Base-by-base conservation (phyloP, 2,888 invertebrate genomes). In the Diplazon laetatorius region DNA sequence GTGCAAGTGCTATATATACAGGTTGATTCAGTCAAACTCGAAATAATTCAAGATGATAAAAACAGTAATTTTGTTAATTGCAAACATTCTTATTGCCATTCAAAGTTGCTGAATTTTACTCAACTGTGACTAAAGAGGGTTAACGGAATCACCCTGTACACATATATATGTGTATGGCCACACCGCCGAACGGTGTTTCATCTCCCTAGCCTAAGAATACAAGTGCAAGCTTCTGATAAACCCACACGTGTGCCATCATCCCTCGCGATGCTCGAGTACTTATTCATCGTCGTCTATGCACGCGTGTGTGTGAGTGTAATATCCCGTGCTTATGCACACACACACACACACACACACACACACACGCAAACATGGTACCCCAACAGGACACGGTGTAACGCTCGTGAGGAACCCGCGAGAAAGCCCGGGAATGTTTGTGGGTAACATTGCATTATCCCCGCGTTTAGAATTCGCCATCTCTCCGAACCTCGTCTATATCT, bases 401-500 rank as follows among this genome's bases (percentile, higher is more conserved):
- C 20, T 42, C 18, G 35, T 55, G 48, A 69, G 46, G 39, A 71
- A 42, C 42, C 22, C 66, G 57, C 30, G 60, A 73, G 73, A 73
- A 20, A n/a, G n/a, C 60, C 25, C 55, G 20, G 72, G 83, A 87
- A 86, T 86, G 86, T 87, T 86, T 83, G 86, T 75, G 79, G 79
- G 80, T 76, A 80, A 78, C 80, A 82, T 84, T 82, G 81, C 82
- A 83, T 85, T 86, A 87, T 85, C 80, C n/a, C n/a, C 82, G 82
- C 82, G 79, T 81, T 83, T 82, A 85, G 83, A 84, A 85, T 85
- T 84, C 82, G 78, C 81, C 71, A 65, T 81, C 77, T 83, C 82
- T 76, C 69, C 75, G 71, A n/a, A 78, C 82, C 76, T 86, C 83
- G 30, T 30, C 30, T 30, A 30, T 85, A 85, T 84, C 85, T 82